phyloP scores from a whole-genome alignment of 2,797 vertebrate species.

The Labeo calbasu region DNA sequence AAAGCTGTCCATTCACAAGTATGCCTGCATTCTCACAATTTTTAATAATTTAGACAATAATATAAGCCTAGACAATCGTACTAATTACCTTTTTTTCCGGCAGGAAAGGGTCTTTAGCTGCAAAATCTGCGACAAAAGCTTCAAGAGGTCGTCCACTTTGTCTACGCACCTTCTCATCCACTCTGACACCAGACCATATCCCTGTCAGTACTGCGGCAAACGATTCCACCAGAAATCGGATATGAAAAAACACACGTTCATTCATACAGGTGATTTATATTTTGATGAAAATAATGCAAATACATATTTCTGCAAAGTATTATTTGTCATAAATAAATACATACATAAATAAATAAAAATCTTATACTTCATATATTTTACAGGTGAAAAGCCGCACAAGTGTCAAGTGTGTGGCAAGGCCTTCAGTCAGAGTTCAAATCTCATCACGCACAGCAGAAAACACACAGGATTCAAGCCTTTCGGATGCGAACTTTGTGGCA shows the following conservation, averaged over 20 bases:
- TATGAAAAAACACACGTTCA: slow-evolving; percentile 99
- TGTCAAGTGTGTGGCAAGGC: slow-evolving; percentile 98
- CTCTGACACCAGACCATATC: slow-evolving; percentile 95
- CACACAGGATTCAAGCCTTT: slow-evolving; percentile 99
- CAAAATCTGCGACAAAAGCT: slow-evolving; percentile 98
- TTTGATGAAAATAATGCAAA: neutral
- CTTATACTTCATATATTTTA: neutral
- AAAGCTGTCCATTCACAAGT: slow-evolving; percentile 98
- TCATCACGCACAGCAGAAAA: slow-evolving; percentile 98
- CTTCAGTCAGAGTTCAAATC: slow-evolving; percentile 99
- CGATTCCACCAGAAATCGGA: slow-evolving; percentile 99
- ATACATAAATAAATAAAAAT: no score
- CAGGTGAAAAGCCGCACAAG: slow-evolving; percentile 98
- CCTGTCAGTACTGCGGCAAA: slow-evolving; percentile 97
- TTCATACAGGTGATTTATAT: slow-evolving; percentile 87
- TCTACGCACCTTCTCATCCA: slow-evolving; percentile 98
- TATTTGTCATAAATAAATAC: neutral
- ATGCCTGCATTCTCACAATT: neutral
- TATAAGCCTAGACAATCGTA: neutral
- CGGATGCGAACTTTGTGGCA: slow-evolving; percentile 92
- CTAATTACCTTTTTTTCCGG: neutral
- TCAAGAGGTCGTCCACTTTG: slow-evolving; percentile 95
- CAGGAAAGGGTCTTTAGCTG: slow-evolving; percentile 98
- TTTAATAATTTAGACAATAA: neutral
- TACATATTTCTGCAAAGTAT: neutral